Base-by-base conservation (phyloP, 2,888 invertebrate genomes). In the Drosophila suboccidentalis region DNA sequence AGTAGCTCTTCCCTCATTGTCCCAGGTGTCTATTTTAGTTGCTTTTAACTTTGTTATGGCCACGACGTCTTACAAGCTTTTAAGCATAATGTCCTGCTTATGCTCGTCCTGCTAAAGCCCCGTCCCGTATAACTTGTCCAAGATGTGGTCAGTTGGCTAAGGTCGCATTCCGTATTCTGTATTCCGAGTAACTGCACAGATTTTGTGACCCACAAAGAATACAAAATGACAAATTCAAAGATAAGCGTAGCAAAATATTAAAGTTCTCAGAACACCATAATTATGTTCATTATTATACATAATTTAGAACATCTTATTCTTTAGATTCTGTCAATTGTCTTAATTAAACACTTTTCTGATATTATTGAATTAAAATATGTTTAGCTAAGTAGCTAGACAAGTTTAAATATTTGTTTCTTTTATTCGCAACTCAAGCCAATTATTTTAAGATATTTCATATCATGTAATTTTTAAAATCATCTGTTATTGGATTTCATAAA, bases 21-120 rank as follows among this genome's bases (percentile, higher is more conserved):
- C 84, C 89, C 84, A 89, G 89, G 87, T 89, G 84, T 87, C 89
- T 84, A 79, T 87, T 84, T 84, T 78, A 84, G 87, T 78, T 87
- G 89, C 89, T 87, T 87, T 84, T 83, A 87, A 89, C 81, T 81
- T 78, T 73, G 78, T 74, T 76, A 89, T 76, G 82, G 79, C 71
- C 81, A 63, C 67, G 63, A 54, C 60, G 78, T 82, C 83, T 88
- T 82, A 78, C 80, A 78, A 80, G 83, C 89, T 88, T 70, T 82
- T 82, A 82, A 70, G 76, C 71, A 76, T 79, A 82, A 77, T 82
- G 80, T 57, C 15, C 55, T 60, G 60, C 65, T 44, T 50, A 39
- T 36, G 53, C 55, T 26, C 26, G 26, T 26, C 26, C 26, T 49
- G 46, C 49, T n/a, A 34, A 39, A 39, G 50, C 36, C 44, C n/a